Base-by-base conservation (phyloP, 2,113 vertebrate species). In the Lophius piscatorius region DNA sequence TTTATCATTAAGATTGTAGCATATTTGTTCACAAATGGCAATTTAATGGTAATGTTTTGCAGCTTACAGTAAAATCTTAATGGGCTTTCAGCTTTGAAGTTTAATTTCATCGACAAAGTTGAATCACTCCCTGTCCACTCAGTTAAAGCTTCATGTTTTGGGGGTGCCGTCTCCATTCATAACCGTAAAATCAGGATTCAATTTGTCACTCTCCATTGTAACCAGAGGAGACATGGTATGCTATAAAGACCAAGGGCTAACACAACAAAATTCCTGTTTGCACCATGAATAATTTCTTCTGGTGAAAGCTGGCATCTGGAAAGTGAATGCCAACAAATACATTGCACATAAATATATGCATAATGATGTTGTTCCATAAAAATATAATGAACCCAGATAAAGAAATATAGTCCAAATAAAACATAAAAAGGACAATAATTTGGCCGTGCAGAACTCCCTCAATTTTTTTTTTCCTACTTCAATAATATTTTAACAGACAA, bases 21-120 rank as follows among this genome's bases (percentile, higher is more conserved):
- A 57, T 68, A 65, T 84, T 81, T 81, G 71, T 62, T 63, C 10
- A 14, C 63, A 82, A 81, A 78, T 79, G 58, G 51, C 47, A 71
- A 66, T 82, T 77, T 77, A 80, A 83, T 71, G 78, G 66, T 57
- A 54, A 73, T 85, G 66, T 78, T 74, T 72, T 70, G 38, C 76
- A 77, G 72, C 50, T 78, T 64, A 74, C 58, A 52, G 51, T 72
- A 49, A 64, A 76, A 70, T 65, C 46, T 38, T 74, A 54, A 78
- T 65, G 64, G 59, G 42, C 49, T 67, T 65, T 70, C 49, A 45
- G 67, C 64, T 82, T 56, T 61, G 39, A 75, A 78, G 62, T 78
- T 74, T 79, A 68, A 76, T 78, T 78, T 73, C 39, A 66, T 51
- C 18, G 26, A 67, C 52, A 78, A 71, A 59, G 45, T 51, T 12